Base-by-base conservation (phyloP, 2,888 invertebrate genomes). In the Orthosia cruda region DNA sequence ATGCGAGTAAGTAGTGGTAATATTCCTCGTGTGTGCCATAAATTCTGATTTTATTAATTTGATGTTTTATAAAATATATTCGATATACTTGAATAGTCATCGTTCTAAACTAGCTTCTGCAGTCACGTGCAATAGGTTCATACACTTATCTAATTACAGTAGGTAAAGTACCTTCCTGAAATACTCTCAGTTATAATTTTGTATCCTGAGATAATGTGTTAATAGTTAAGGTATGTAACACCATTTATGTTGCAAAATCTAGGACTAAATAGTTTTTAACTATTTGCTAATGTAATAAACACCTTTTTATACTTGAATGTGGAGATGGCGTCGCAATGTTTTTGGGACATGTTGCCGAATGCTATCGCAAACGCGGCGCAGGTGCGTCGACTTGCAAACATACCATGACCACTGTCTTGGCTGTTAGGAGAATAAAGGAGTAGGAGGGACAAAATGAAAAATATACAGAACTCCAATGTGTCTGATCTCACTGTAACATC, bases 401-500 rank as follows among this genome's bases (percentile, higher is more conserved):
- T 45, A 40, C 64, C 23, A 9, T 49, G 47, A 68, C 26, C 16
- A 57, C 47, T 47, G 68, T 57, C 18, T 66, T 65, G 57, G 18
- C 55, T 67, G 20, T 57, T 52, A 20, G n/a, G 12, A 64, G 61
- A 74, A 70, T 65, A 77, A 77, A 73, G 77, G 78, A 72, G 84
- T 74, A 85, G 32, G 66, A 73, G 80, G 88, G 83, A 87, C 88
- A 85, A 81, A 83, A 87, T 87, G 76, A 82, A 88, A 89, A 89
- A 88, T 86, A 81, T 76, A 90, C 90, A 89, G 89, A 91, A 91
- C 90, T 91, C 90, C 91, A 89, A 91, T 89, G 82, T 88, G 84
- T 90, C 87, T 91, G 94, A 94, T 94, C 94, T 94, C 93, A 92
- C 85, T 90, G 86, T 89, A 89, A 85, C 89, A 89, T 87, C 91